Evolutionary conservation across 2,797 vertebrate species (phyloP), one percentile per base, ranked within the genome.

Genomic region (Schizopygopsis pylzovi): DNA sequence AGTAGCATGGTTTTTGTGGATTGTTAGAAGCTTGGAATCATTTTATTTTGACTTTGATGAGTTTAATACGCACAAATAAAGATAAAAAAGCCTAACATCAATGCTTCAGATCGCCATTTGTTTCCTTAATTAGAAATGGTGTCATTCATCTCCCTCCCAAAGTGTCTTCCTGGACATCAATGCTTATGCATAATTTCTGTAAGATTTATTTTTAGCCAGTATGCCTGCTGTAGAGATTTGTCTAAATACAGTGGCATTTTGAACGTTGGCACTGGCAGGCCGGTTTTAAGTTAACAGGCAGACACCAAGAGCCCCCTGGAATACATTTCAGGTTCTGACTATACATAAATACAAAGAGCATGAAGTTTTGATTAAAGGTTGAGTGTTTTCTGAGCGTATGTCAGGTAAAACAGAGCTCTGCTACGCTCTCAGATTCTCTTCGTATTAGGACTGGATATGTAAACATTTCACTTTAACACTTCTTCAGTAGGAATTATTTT

Each of bases 151-250:
- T 37, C 37, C 25, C 25, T 61, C 18, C 11, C 22, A 18, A 83
- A 67, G 33, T 45, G 61, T 56, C 73, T 15, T 63, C 18, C 22
- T 77, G 20, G 33, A 77, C 45, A 52, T 76, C 22, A 49, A 41
- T 39, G 59, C 20, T 25, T 39, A 49, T 54, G 22, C 20, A 56
- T 78, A 28, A 54, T 70, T 39, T 39, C 2, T 54, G 22, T 28
- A 45, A 83, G 56, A 65, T 84, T 70, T 84, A 78, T 70, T 85
- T 79, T 78, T 79, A 79, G 3, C 49, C 63, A 49, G 25, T 37
- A 37, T 83, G 70, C 9, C 54, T 45, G 1, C 16, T n/a, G n/a
- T 54, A 45, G 45, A 45, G 49, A 16, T 70, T 56, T 12, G n/a
- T 84, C 25, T 49, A 70, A 78, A 56, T 83, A 11, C 43, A 39